Base-by-base conservation (phyloP, 1,140 invertebrate genomes). In the Sminthurides bifidus region DNA sequence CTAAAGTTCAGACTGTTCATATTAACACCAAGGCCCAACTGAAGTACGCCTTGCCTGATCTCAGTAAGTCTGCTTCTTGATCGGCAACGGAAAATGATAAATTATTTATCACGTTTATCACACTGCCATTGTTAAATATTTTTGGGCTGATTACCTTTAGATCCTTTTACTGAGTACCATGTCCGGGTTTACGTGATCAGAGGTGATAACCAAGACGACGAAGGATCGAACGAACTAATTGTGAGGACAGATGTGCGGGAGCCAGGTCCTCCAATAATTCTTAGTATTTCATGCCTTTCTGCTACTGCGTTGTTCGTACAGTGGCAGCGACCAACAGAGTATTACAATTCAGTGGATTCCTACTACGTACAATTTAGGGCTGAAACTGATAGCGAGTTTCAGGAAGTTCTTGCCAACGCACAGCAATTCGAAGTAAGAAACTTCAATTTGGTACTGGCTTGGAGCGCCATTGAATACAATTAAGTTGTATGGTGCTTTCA, bases 121-220 rank as follows among this genome's bases (percentile, higher is more conserved):
- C n/a, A 10, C 8, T 35, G 33, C n/a, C n/a, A 10, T 35, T 35
- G 33, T 35, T 10, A n/a, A 10, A 10, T 35, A 35, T 35, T 35
- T 10, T n/a, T 35, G 8, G 33, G 10, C 10, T 35, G 10, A n/a
- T 35, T 35, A 35, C 33, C 8, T 44, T 44, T 44, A 8, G 10
- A 21, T 44, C 19, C 88, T 21, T 82, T 80, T 67, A 87, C 84
- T 2, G 78, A 85, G 41, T 92, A 92, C 70, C 84, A 83, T 69
- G 81, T 93, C 61, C 89, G 81, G 79, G 81, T 91, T 10, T 84
- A 86, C 66, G 87, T 87, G 15, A 81, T 77, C 65, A 84, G 82
- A 8, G 74, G 72, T 66, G 81, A 80, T 67, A 75, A 83, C 69
- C n/a, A n/a, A n/a, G 82, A 85, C 69, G 83, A 84, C 35, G 79